Evolutionary conservation across 2,888 invertebrate species (phyloP).

Genomic region (Conus canariensis): DNA sequence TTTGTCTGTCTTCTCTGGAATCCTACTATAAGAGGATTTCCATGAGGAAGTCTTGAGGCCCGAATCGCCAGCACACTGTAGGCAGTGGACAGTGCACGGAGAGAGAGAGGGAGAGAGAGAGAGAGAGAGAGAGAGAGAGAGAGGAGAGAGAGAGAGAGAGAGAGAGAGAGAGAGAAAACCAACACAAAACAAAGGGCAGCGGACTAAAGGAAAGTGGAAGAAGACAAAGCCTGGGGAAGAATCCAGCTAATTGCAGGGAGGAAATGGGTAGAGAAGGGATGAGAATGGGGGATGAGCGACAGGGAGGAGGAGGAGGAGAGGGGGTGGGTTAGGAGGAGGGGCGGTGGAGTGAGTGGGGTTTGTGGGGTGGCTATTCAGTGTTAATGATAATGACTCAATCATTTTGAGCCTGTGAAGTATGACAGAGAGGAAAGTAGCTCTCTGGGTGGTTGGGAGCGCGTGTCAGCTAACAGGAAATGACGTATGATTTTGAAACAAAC

Average conservation of each 20-base stretch:
- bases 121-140: no score
- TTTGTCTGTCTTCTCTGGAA: neutral
- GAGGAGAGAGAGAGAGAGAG: no score
- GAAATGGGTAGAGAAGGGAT: neutral
- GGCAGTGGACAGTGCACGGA: no score
- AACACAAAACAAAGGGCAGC: neutral
- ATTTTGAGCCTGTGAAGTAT: no score
- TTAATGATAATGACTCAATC: no score
- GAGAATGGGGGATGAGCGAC: neutral
- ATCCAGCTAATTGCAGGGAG: neutral
- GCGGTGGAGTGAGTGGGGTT: neutral
- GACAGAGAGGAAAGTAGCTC: no score
- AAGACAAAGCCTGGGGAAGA: neutral
- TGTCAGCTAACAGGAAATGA: no score
- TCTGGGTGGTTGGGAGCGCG: no score
- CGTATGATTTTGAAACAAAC: neutral
- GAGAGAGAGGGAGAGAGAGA: no score
- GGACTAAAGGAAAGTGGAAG: neutral
- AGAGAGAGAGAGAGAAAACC: neutral
- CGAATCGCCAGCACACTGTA: no score
- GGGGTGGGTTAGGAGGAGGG: neutral
- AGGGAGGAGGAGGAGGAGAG: neutral
- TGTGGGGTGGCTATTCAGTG: no score
- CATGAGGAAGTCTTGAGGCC: neutral
- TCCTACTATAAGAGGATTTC: neutral